Percentiles rank a stretch among this genome's conserved stretches.
Conservation (phyloP, 1,140 invertebrate genomes). For the Drosophila pandora region DNA sequence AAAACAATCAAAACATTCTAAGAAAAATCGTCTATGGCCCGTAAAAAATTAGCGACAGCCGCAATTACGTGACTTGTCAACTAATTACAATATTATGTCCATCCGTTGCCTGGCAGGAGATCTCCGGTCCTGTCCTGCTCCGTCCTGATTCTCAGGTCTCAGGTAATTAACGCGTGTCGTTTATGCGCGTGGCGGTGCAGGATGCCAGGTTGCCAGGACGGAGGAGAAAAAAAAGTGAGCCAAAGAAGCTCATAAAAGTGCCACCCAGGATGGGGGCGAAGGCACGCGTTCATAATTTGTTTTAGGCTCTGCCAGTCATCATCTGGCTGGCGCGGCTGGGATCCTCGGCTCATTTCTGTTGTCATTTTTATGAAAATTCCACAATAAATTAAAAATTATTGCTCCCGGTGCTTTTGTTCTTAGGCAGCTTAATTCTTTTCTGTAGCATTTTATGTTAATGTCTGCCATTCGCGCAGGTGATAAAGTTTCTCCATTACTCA, state of each 20-base stretch:
- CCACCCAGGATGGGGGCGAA: constrained; percentile 45
- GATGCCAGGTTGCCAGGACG: constrained; percentile 5
- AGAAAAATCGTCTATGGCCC: constrained; percentile 8
- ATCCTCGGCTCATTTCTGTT: constrained; percentile 12
- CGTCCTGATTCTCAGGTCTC: background rate
- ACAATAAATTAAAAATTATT: constrained; percentile 82
- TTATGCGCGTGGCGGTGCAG: constrained; percentile 54
- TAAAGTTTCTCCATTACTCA: constrained; percentile 74
- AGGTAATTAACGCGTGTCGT: constrained; percentile 78
- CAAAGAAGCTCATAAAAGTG: constrained; percentile 69
- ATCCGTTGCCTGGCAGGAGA: constrained; percentile 48
- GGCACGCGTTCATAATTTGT: constrained; percentile 78
- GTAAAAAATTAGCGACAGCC: constrained; percentile 65
- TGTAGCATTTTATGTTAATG: constrained; percentile 71
- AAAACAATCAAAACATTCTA: constrained; percentile 26
- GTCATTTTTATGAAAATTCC: constrained; percentile 76
- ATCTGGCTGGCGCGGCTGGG: constrained; percentile 1
- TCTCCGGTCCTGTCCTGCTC: constrained; percentile 1
- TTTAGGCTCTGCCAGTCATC: constrained; percentile 45
- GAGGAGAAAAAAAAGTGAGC: constrained; percentile 3
- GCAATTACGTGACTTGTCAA: constrained; percentile 78
- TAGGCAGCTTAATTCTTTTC: constrained; percentile 62
- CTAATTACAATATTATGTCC: constrained; percentile 77
- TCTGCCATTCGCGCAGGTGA: constrained; percentile 63
- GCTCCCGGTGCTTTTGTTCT: constrained; percentile 64